Base-by-base conservation (phyloP, 2,888 invertebrate species). In the Drosophila buzzatii region DNA sequence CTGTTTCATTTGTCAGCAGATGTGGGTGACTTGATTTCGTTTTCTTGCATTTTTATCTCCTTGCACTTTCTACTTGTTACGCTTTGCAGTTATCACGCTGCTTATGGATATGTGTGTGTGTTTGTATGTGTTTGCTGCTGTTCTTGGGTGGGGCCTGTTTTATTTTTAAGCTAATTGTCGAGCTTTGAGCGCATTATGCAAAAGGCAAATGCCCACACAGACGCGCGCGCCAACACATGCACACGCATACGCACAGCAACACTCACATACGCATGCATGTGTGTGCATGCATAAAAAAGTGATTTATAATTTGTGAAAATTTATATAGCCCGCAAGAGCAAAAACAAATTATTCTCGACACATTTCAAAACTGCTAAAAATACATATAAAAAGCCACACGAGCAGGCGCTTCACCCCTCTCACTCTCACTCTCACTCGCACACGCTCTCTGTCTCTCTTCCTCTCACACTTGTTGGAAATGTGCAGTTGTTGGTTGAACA, bases 311-410 rank as follows among this genome's bases (percentile, higher is more conserved):
- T 81, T 82, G 65, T 71, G 80, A 79, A 79, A 79, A 82, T 79
- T 70, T 68, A 79, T 75, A 73, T 69, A 62, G 70, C 27, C 49
- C 31, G 53, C 53, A 16, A 45, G 31, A 53, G 41, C 20, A 39
- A 53, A 31, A 53, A 58, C 10, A 62, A 53, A 39, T 55, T 61
- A 61, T 75, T 68, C 80, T 82, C 82, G 79, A 79, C 82, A 79
- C 72, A 82, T 82, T 79, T 79, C 83, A 82, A 75, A 79, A 82
- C 67, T 79, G 71, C 79, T 79, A 79, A 69, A 79, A 79, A 79
- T 79, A 82, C 76, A 77, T 79, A 79, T 79, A 79, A 82, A 79
- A 82, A 79, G 83, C 69, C 83, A 80, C 79, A 82, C 83, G 80
- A 79, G 82, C 75, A 37, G 9, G 44, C 44, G 42, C 14, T 23